Conservation (phyloP, 1,140 invertebrate genomes). For the Oryctes rhinoceros region DNA sequence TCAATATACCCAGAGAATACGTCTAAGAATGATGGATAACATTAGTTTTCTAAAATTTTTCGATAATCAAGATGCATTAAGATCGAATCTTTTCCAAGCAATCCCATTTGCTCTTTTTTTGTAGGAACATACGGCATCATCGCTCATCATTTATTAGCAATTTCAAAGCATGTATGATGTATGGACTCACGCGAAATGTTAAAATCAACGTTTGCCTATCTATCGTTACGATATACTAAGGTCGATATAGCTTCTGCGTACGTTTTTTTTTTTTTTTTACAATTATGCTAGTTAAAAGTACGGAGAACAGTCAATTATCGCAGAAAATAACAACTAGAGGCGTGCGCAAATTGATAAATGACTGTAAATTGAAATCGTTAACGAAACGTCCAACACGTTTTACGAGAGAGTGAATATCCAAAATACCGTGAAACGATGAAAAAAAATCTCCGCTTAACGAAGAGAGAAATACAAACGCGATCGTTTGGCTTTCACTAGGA, state of each 20-base stretch:
- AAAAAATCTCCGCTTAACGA: not conserved
- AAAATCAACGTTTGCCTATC: too few relatives aligned
- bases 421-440: conserved; percentile 4
- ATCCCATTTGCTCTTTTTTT: not conserved
- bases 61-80: not conserved
- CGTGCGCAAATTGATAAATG: not conserved
- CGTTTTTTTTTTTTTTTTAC: too few relatives aligned
- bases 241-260: too few relatives aligned
- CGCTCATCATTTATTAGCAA: not conserved
- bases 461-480: not conserved
- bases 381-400: not conserved
- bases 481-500: not conserved
- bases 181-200: not conserved
- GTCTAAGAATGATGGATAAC: too few relatives aligned
- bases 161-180: not conserved
- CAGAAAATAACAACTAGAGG: not conserved
- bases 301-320: too few relatives aligned
- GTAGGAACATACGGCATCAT: not conserved
- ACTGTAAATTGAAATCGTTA: not conserved
- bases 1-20: too few relatives aligned
- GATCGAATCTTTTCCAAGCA: not conserved
- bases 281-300: too few relatives aligned
- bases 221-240: too few relatives aligned
- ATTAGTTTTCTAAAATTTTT: too few relatives aligned
- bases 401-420: conserved; percentile 22